Conservation (phyloP, 2,888 invertebrate species). For the Himalopsyche kuldschensis region DNA sequence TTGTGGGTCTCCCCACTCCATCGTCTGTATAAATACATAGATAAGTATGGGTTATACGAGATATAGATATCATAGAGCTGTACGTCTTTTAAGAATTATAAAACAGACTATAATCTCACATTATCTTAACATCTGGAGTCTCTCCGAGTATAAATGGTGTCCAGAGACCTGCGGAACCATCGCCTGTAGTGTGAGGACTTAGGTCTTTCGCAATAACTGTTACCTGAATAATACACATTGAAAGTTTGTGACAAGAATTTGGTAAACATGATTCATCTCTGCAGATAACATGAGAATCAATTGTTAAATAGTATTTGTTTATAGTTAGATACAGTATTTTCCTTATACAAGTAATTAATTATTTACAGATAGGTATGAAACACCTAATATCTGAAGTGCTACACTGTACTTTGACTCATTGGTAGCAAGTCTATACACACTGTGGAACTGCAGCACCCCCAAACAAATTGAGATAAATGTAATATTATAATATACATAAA, state of each 20-base stretch:
- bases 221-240: conserved; percentile 49
- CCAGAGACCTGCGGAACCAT: conserved; percentile 79
- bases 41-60: neutral
- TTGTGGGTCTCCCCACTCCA: conserved; percentile 67
- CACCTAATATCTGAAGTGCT: too few relatives aligned
- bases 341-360: too few relatives aligned
- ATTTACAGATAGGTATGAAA: too few relatives aligned
- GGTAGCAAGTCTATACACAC: too few relatives aligned
- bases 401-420: too few relatives aligned
- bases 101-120: conserved; percentile 48
- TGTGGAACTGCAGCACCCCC: too few relatives aligned
- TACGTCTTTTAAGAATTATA: neutral
- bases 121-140: conserved; percentile 58
- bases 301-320: too few relatives aligned
- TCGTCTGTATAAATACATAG: conserved; percentile 51
- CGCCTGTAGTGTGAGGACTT: conserved; percentile 74
- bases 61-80: neutral
- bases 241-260: neutral
- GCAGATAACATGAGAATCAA: too few relatives aligned
- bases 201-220: conserved; percentile 68
- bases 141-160: conserved; percentile 65
- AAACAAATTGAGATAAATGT: too few relatives aligned
- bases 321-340: too few relatives aligned
- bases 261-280: too few relatives aligned
- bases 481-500: too few relatives aligned